These are phyloP conservation scores for Resseliella maxima DNA, from an alignment of 2,888 invertebrate species.

Conservation along the genomic window DNA sequence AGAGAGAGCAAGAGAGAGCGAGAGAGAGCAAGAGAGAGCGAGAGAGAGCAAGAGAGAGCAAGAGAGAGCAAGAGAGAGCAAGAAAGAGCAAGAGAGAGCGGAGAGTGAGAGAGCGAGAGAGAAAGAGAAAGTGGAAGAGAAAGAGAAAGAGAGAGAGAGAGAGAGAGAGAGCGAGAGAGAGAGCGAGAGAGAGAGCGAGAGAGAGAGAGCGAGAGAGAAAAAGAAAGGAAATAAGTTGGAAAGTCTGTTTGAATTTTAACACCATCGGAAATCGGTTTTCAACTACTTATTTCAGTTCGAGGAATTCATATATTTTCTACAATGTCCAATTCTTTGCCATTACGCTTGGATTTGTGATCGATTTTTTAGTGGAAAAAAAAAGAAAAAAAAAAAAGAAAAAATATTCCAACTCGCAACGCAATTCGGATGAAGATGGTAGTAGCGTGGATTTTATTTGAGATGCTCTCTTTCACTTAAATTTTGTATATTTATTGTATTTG, in stretches of 20 bases:
- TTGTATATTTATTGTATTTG: background rate
- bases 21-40: no score
- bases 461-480: background rate
- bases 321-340: constrained; percentile 8
- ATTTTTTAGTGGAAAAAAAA: background rate
- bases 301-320: background rate
- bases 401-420: background rate
- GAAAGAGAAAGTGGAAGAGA: no score
- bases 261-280: constrained; percentile 28
- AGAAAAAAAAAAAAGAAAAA: no score
- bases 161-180: background rate
- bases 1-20: no score
- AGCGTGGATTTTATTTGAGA: background rate
- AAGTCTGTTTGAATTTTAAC: constrained; percentile 24
- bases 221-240: background rate
- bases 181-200: background rate
- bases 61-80: no score
- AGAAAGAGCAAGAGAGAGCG: no score
- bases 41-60: no score
- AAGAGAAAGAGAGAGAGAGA: no score
- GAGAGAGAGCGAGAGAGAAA: background rate
- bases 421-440: background rate
- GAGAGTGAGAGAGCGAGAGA: no score
- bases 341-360: constrained; percentile 9
- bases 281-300: constrained; percentile 18